phyloP scores from a whole-genome alignment of 1,140 invertebrate genomes.

The Panagrolaimus sp. region DNA sequence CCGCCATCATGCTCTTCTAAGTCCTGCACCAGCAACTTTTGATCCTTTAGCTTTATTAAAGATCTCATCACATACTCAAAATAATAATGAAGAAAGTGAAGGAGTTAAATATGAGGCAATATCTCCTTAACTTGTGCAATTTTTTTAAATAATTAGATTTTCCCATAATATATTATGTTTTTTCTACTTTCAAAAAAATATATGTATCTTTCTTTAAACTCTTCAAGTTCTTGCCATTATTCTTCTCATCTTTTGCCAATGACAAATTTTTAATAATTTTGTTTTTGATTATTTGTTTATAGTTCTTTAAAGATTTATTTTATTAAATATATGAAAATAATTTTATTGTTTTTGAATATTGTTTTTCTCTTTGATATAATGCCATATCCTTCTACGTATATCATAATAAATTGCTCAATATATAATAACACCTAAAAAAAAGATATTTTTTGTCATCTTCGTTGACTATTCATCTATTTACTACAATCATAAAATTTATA shows the following conservation, averaged over 20 bases:
- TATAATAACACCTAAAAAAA: no score
- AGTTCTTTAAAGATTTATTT: no score
- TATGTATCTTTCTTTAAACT: neutral
- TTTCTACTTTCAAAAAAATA: neutral
- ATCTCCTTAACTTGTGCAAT: slow-evolving; percentile 13
- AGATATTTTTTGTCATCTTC: no score
- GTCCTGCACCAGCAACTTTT: neutral
- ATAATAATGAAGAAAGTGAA: neutral
- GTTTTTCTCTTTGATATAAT: no score
- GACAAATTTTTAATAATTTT: neutral
- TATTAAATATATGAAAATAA: no score
- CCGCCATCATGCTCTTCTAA: neutral
- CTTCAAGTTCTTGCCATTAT: slow-evolving; percentile 11
- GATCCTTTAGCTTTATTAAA: neutral
- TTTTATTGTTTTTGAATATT: no score
- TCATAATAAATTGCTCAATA: no score
- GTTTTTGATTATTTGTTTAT: no score
- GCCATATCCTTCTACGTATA: no score
- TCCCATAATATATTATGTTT: no score
- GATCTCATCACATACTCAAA: neutral
- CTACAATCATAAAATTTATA: no score
- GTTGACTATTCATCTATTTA: no score
- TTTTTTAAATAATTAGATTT: neutral
- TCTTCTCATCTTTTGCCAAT: slow-evolving; percentile 3
- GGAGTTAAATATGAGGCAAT: neutral